Base-by-base conservation (phyloP, 2,113 vertebrate species). In the Cacatua alba region DNA sequence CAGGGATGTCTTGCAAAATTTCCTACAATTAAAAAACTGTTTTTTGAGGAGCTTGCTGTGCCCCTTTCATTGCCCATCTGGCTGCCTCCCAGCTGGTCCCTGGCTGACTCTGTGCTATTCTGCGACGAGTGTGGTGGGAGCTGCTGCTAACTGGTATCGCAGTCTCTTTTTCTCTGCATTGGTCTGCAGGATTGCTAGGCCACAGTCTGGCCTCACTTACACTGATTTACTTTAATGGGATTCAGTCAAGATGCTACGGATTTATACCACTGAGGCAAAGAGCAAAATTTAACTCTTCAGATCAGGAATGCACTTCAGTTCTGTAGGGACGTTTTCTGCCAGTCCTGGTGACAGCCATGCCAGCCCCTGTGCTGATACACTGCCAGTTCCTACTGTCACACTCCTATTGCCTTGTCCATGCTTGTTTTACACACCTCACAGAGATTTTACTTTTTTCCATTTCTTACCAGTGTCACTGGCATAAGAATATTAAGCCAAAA, bases 11-110 rank as follows among this genome's bases (percentile, higher is more conserved):
- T 97, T 94, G 86, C 74, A 97, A 96, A 95, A 94, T 86, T 85
- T 82, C 84, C 79, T 80, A 59, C 88, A 60, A 91, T 97, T 97
- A 96, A 95, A 96, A 96, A 64, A 19, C 85, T 62, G 57, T 82
- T 84, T 96, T 92, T 80, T 86, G 70, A 96, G 92, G 60, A 26
- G 3, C 79, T 96, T 55, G 75, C 95, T 96, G 91, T 94, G 90
- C 62, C 94, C 96, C 91, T 97, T 97, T 97, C 97, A 92, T 96
- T 97, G 97, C 94, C 37, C 96, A 96, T 95, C 97, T 98, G 97
- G 97, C 85, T 96, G 72, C 80, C 82, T 97, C 97, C 97, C 97
- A 97, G 96, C 37, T 95, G 94, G 96, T 96, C 96, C 94, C 88
- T 95, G 96, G 92, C 96, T 97, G 95, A 76, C 96, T 97, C 83